Evolutionary conservation across 2,113 vertebrate species (phyloP).

Genomic region (Furnarius figulus): DNA sequence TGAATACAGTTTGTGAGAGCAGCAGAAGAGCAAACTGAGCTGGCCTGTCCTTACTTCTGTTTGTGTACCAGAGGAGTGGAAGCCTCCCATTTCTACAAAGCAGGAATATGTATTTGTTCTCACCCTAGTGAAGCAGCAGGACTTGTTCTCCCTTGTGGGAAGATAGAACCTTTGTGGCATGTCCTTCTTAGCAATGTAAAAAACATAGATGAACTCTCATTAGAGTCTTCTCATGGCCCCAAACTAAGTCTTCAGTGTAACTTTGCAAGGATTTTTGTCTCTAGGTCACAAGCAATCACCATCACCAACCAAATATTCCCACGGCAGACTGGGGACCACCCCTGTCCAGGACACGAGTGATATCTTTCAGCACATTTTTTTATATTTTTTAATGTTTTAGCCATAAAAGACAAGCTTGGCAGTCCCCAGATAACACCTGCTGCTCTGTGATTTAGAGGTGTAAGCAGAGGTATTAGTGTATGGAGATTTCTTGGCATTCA

Average conservation of each 20-base stretch:
- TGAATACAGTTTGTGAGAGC: not conserved
- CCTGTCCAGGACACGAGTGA: not conserved
- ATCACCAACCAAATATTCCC: not conserved
- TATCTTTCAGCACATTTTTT: not conserved
- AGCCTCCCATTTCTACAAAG: not conserved
- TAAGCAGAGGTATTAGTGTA: not conserved
- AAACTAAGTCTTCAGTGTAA: not conserved
- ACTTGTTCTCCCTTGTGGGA: not conserved
- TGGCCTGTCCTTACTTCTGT: not conserved
- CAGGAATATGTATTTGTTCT: not conserved
- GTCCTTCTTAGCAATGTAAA: not conserved
- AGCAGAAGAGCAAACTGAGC: not conserved
- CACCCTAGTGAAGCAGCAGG: not conserved
- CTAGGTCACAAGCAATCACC: not conserved
- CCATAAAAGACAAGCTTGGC: not conserved
- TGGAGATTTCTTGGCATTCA: not conserved
- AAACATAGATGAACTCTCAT: not conserved
- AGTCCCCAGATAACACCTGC: not conserved
- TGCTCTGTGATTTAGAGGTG: not conserved
- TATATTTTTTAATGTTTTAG: not conserved
- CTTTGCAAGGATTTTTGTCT: not conserved
- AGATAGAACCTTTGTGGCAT: not conserved
- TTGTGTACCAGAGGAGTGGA: not conserved
- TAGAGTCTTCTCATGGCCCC: not conserved
- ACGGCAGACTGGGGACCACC: not conserved